Conservation (phyloP, 2,888 invertebrate genomes). For the Drosophila limbata region DNA sequence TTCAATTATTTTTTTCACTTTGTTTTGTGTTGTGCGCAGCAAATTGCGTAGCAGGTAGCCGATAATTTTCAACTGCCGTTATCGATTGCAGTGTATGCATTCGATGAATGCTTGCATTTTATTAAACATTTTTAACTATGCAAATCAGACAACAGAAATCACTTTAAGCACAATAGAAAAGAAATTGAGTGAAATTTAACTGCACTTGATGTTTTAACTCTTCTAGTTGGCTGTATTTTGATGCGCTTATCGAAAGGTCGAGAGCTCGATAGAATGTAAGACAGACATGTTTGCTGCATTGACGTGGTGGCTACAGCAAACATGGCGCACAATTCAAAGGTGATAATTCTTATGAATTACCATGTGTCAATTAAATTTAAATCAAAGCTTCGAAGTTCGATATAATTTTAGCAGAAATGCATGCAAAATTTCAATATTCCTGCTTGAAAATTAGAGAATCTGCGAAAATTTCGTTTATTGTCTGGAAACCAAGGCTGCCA, state of each 20-base stretch:
- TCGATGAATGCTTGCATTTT: not conserved
- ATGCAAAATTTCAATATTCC: too few species aligned
- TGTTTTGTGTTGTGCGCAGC: constrained; percentile 55
- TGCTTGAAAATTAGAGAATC: too few species aligned
- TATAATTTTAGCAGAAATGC: too few species aligned
- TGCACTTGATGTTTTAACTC: not conserved
- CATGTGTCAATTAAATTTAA: too few species aligned
- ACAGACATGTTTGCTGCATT: constrained; percentile 27
- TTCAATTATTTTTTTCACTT: constrained; percentile 59
- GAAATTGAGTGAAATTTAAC: not conserved
- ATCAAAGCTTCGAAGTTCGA: too few species aligned
- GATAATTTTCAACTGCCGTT: constrained; percentile 21
- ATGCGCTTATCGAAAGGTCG: constrained; percentile 13
- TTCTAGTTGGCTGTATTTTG: not conserved
- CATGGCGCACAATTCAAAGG: too few species aligned
- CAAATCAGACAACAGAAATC: not conserved
- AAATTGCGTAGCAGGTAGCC: constrained; percentile 46
- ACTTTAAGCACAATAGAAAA: not conserved
- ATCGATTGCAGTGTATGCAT: not conserved
- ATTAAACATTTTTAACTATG: not conserved
- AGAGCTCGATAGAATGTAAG: constrained; percentile 20
- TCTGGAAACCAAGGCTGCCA: too few species aligned
- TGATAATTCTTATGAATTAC: too few species aligned
- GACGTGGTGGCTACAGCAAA: not conserved
- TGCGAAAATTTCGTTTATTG: too few species aligned